Evolutionary conservation across 2,888 invertebrate species (phyloP).

Genomic region (Bimastos eiseni): DNA sequence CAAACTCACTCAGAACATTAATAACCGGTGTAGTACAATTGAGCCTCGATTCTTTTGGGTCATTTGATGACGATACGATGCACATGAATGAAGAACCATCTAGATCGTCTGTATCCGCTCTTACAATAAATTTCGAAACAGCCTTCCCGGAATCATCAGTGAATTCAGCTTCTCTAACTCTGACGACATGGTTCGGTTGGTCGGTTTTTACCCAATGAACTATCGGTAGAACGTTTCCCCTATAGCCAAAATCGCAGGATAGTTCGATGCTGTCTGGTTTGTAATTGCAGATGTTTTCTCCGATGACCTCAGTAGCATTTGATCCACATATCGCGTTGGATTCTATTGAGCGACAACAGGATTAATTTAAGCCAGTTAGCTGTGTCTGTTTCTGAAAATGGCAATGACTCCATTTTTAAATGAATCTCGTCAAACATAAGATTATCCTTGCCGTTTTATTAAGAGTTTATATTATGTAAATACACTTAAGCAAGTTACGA

Average conservation of each 20-base stretch:
- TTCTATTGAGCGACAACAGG: not conserved
- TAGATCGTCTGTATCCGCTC: not conserved
- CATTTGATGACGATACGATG: not conserved
- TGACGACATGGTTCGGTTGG: not conserved
- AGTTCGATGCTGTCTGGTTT: not conserved
- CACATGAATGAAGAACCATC: not conserved
- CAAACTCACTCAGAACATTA: conserved; percentile 16
- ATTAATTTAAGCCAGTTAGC: not conserved
- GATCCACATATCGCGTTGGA: not conserved
- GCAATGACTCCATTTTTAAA: too few relatives aligned
- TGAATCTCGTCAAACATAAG: not conserved
- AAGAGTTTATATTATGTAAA: not conserved
- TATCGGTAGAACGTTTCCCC: not conserved
- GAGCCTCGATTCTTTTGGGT: not conserved
- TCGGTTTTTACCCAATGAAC: not conserved
- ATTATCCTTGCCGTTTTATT: not conserved
- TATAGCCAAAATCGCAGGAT: not conserved
- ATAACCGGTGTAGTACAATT: not conserved
- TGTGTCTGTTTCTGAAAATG: not conserved
- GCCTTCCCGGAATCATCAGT: not conserved
- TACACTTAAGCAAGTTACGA: too few relatives aligned
- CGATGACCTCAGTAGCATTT: not conserved
- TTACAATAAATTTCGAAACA: not conserved
- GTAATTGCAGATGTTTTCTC: conserved; percentile 13
- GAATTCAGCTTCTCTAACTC: not conserved